Base-by-base conservation (phyloP, 2,888 invertebrate species). In the Anarsia innoxiella region DNA sequence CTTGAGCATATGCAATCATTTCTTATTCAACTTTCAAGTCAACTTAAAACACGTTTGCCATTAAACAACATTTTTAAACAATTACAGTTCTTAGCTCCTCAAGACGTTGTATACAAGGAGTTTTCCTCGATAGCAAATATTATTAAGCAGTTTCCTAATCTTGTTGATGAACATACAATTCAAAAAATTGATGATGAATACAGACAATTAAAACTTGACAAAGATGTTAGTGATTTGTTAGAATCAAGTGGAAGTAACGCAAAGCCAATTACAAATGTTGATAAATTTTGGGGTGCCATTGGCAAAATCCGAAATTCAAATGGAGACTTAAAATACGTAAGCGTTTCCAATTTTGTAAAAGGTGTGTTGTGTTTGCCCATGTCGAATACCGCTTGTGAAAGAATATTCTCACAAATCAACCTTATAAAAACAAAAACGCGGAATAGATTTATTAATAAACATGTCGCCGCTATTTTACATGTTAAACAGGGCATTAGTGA, bases 71-170 rank as follows among this genome's bases (percentile, higher is more conserved):
- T 40, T 23, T 46, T 46, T 26, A 31, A 41, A 29, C 14, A 46
- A 16, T 37, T 43, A 40, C 39, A 41, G 23, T 41, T 46, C 16
- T 37, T 42, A 12, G 38, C 31, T 34, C 43, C 41, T 12, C 41
- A 43, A 23, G n/a, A 43, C 23, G 38, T 43, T 10, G 36, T 40
- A 2, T 43, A 41, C 31, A 43, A 45, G 31, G 36, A 41, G 6
- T 39, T 45, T 37, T n/a, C 23, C 4, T 36, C 33, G 30, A 34
- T 25, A 2, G 16, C 23, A 15, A 40, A 26, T 14, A 15, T 30
- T 34, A 29, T 19, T 15, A 4, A 3, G 3, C 3, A 19, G 8
- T 19, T 19, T 19, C 19, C 19, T 5, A 19, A 19, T 19, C 8
- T 19, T 3, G 19, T 8, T 19, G 4, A 19, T 8, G 19, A 19